Evolutionary conservation across 2,797 vertebrate genomes (phyloP), one percentile per base, ranked within the genome.

Genomic region (Lates japonicus): DNA sequence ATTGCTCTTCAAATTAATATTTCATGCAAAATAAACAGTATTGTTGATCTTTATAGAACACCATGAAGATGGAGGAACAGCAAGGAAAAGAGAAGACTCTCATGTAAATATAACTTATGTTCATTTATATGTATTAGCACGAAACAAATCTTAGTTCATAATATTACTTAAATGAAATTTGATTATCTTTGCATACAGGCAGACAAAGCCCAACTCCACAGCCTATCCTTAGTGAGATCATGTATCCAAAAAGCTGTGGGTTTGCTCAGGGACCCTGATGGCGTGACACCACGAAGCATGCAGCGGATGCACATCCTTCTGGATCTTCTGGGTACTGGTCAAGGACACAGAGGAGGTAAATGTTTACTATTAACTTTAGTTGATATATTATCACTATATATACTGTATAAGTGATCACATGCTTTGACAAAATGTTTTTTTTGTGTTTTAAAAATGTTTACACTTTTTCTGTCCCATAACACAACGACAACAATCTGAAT

Each of bases 221-320:
- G 88, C 1, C 48, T 91, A 3, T 90, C 94, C 46, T 76, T 96
- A 35, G 84, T 96, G 78, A 91, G 80, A 71, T 95, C 95, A 0
- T 96, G 95, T 55, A 69, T 93, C 59, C 95, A 96, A 44, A 95
- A 94, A 67, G 94, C 95, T 11, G 94, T 94, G 64, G 90, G 93
- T 41, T 79, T 94, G 66, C 87, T 96, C 76, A 91, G 92, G 78
- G 95, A 96, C 73, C 77, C 88, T 0, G 37, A 25, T 1, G 58
- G 37, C 0, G 25, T 81, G 22, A 42, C 57, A 3, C 81, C 92
- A 0, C 90, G 95, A 39, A 92, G 93, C 78, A 88, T 94, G 85
- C 62, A 82, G 49, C 86, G 95, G 31, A 91, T 96, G 49, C 60
- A 88, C 31, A 67, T 91, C 72, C 88, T 96, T 13, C 90, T 96